Evolutionary conservation across 2,888 invertebrate species (phyloP).

Genomic region (Liodrosophila aerea): DNA sequence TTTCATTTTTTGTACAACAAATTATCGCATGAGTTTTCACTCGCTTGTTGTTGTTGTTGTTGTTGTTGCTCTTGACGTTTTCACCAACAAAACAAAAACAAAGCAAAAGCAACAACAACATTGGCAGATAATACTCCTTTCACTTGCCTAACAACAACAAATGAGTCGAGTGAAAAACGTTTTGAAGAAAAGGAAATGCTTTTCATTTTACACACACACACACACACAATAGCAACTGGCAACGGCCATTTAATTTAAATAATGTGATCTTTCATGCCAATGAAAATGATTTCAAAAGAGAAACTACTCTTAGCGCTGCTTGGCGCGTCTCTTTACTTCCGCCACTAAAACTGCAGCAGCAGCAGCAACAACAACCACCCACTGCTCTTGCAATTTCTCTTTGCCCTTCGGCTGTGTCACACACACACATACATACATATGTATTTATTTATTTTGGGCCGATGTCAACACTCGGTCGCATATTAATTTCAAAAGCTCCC

Average conservation of each 20-base stretch:
- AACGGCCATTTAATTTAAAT: slow-evolving; percentile 78
- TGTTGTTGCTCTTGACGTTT: slow-evolving; percentile 52
- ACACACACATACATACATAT: slow-evolving; percentile 3
- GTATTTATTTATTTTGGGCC: slow-evolving; percentile 17
- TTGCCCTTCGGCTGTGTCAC: slow-evolving; percentile 1
- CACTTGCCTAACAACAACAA: slow-evolving; percentile 60
- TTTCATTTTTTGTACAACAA: slow-evolving; percentile 74
- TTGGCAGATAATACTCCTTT: slow-evolving; percentile 65
- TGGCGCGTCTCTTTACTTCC: slow-evolving; percentile 21
- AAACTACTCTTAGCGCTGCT: slow-evolving; percentile 59
- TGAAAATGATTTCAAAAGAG: slow-evolving; percentile 75
- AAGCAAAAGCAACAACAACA: slow-evolving; percentile 33
- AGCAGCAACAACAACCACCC: slow-evolving; percentile 27
- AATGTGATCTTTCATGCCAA: slow-evolving; percentile 78
- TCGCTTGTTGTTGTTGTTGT: slow-evolving; percentile 39
- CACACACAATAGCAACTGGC: slow-evolving; percentile 18
- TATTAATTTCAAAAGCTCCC: slow-evolving; percentile 75
- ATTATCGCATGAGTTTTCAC: slow-evolving; percentile 79
- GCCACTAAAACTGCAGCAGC: slow-evolving; percentile 22
- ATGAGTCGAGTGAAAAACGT: slow-evolving; percentile 63
- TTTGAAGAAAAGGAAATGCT: slow-evolving; percentile 74
- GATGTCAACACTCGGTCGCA: slow-evolving; percentile 71
- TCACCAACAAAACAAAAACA: slow-evolving; percentile 56
- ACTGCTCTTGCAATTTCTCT: slow-evolving; percentile 44
- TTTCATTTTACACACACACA: slow-evolving; percentile 61